Percentiles rank a stretch among this genome's conserved stretches.
These are phyloP conservation scores for Drosophila mauritiana DNA, from an alignment of 1,140 invertebrate genomes.

Conservation along the genomic window DNA sequence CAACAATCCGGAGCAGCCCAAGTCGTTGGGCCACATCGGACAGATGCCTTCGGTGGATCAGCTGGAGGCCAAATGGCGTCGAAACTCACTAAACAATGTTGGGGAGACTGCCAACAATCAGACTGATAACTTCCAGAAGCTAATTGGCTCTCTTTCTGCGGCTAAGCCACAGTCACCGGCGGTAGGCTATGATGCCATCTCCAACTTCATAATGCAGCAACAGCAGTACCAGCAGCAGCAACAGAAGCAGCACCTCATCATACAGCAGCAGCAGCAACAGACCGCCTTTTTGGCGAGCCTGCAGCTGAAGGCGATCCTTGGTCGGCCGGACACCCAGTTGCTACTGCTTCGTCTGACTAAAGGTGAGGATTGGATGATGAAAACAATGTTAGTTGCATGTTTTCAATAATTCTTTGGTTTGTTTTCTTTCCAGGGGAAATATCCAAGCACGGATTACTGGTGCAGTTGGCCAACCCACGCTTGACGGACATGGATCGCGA, in stretches of 20 bases:
- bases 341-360: slow-evolving; percentile 74
- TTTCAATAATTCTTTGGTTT: background rate
- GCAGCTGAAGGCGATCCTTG: slow-evolving; percentile 75
- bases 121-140: slow-evolving; percentile 73
- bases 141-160: slow-evolving; percentile 66
- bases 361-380: slow-evolving; percentile 37
- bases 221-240: slow-evolving; percentile 77
- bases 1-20: slow-evolving; percentile 54
- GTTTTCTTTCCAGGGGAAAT: slow-evolving; percentile 63
- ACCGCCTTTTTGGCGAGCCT: slow-evolving; percentile 76
- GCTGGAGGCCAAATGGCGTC: slow-evolving; percentile 81
- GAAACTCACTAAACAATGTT: slow-evolving; percentile 58
- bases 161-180: slow-evolving; percentile 39
- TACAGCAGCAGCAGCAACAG: slow-evolving; percentile 78
- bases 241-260: slow-evolving; percentile 71
- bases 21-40: slow-evolving; percentile 42
- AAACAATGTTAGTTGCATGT: too few relatives aligned
- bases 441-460: slow-evolving; percentile 75
- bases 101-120: slow-evolving; percentile 35
- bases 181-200: slow-evolving; percentile 64
- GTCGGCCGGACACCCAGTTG: slow-evolving; percentile 74
- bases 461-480: slow-evolving; percentile 78
- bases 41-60: slow-evolving; percentile 78
- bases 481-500: slow-evolving; percentile 72
- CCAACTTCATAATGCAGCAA: slow-evolving; percentile 76